These are phyloP conservation scores for Mellivora capensis DNA, from an alignment of 2,113 vertebrate species.

Conservation along the genomic window DNA sequence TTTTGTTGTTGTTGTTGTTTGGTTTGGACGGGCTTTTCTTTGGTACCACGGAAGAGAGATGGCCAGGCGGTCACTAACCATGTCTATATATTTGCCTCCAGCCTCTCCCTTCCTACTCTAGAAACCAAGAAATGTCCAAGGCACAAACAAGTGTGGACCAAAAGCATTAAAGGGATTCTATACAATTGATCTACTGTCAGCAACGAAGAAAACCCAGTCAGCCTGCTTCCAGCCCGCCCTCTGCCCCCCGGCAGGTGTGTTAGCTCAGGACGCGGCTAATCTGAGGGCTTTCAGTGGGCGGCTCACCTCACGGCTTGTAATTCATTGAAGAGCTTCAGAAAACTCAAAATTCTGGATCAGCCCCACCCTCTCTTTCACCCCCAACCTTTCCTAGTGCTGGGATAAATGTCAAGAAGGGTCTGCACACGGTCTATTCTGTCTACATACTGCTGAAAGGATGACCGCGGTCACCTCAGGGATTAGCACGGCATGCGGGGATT, in stretches of 20 bases:
- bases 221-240: neutral
- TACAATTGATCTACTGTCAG: neutral
- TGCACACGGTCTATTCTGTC: neutral
- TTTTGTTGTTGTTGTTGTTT: neutral
- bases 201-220: neutral
- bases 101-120: neutral
- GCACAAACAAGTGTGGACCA: neutral
- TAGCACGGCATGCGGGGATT: neutral
- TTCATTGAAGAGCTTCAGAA: neutral
- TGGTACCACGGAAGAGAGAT: neutral
- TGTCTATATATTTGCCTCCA: neutral
- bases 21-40: neutral
- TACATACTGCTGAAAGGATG: neutral
- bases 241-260: neutral
- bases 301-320: neutral
- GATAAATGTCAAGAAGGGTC: neutral
- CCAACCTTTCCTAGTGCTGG: neutral
- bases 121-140: neutral
- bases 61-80: neutral
- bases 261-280: neutral
- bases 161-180: neutral
- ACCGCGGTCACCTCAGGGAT: neutral
- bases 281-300: neutral
- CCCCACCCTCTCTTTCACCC: neutral
- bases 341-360: neutral